phyloP scores from a whole-genome alignment of 1,140 invertebrate genomes.

The Pseudomyrmex dendroicus region DNA sequence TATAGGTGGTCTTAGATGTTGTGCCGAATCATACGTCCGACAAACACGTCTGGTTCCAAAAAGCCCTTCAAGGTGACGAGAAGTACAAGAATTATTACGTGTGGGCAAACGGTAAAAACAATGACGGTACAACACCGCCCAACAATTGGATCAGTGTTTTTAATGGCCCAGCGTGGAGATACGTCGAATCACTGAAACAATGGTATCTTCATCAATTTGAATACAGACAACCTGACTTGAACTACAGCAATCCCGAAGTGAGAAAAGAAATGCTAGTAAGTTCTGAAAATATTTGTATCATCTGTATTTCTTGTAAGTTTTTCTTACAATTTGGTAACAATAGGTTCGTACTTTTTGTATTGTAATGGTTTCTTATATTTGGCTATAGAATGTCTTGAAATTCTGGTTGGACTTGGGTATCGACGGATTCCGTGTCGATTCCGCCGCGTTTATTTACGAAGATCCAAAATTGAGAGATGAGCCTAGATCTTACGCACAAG shows the following conservation, averaged over 20 bases:
- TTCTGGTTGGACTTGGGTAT: conserved; percentile 92
- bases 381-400: conserved; percentile 87
- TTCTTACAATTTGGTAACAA: background rate
- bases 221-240: conserved; percentile 87
- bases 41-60: conserved; percentile 90
- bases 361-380: background rate
- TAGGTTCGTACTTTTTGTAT: too few species aligned
- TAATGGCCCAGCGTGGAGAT: conserved; percentile 85
- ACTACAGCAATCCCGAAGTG: conserved; percentile 86
- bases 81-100: conserved; percentile 90
- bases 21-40: conserved; percentile 91
- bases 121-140: conserved; percentile 76
- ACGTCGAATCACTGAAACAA: conserved; percentile 71
- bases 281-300: background rate
- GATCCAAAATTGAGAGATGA: conserved; percentile 86
- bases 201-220: conserved; percentile 87
- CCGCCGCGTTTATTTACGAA: conserved; percentile 87
- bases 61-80: conserved; percentile 84
- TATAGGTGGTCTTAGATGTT: conserved; percentile 79
- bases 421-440: conserved; percentile 91
- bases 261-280: conserved; percentile 84
- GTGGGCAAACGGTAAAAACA: conserved; percentile 87
- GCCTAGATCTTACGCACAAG: conserved; percentile 84
- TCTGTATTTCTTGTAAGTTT: background rate
- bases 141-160: conserved; percentile 88